Evolutionary conservation across 2,797 vertebrate species (phyloP).

Genomic region (Notolepis coatsorum): DNA sequence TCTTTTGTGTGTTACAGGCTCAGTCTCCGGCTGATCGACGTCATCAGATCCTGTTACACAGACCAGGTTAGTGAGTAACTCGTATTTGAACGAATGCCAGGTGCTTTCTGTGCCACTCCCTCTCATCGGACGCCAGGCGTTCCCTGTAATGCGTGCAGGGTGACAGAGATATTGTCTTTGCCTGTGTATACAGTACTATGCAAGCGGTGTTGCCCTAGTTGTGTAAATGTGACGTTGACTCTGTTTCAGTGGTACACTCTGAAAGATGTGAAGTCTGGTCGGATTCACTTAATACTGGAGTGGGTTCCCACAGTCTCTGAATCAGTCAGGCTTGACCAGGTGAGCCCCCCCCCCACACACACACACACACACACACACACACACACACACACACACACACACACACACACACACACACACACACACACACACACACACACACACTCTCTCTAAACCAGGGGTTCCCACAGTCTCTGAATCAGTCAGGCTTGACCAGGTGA

Average conservation of each 20-base stretch:
- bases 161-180: no score
- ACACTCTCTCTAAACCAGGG: no score
- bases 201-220: background rate
- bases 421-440: no score
- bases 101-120: constrained; percentile 15
- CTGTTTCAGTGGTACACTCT: constrained; percentile 82
- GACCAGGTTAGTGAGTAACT: constrained; percentile 84
- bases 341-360: no score
- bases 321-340: constrained; percentile 83
- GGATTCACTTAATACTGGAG: constrained; percentile 82
- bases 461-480: constrained; percentile 64
- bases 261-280: constrained; percentile 83
- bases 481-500: constrained; percentile 86
- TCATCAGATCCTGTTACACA: constrained; percentile 83
- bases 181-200: no score
- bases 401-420: no score
- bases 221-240: background rate
- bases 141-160: no score
- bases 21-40: constrained; percentile 80
- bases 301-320: constrained; percentile 69
- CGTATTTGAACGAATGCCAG: background rate
- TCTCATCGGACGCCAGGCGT: background rate
- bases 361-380: no score
- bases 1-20: constrained; percentile 78
- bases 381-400: no score